Evolutionary conservation across 2,888 invertebrate genomes (phyloP), one percentile per base, ranked within the genome.

Genomic region (Erynnis tages): DNA sequence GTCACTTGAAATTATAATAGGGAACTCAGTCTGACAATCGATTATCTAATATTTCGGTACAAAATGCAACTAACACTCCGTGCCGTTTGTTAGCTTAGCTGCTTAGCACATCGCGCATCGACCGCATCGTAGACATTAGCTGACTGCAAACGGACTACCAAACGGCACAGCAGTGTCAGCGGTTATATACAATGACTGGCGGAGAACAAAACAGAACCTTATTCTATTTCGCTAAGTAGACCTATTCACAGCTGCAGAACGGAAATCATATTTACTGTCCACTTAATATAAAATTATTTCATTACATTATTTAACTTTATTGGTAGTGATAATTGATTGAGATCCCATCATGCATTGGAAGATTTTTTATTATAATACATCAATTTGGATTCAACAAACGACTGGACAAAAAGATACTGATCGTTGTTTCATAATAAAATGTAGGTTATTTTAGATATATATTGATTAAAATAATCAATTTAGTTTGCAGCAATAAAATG

Each of bases 171-270:
- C 37, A 10, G 13, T 5, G 29, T 17, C 7, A 1, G 38, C 38
- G 29, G 29, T 17, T 29, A 19, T 37, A 21, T 48, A 53, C 53
- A 49, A 54, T 50, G 60, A 55, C 55, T 54, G 52, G 52, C 16
- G 7, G 50, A 27, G 38, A 25, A 50, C 45, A 53, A 40, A 41
- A 55, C 41, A 50, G 66, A 69, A 61, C 61, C 67, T 73, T 73
- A 74, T 59, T 63, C 67, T 77, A 79, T 71, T 67, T 73, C 66
- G 65, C 67, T 79, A 76, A 71, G 72, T 77, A 79, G 50, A 79
- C 63, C 65, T 84, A 86, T 79, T 82, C 85, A 86, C 84, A 86
- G 83, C 84, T 81, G 81, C 75, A 76, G 79, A 82, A 83, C 82
- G 81, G 82, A 85, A 80, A 85, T 70, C 68, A 69, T 66, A 60